These are phyloP conservation scores for Campylorhamphus procurvoides DNA, from an alignment of 2,113 vertebrate genomes.

Conservation along the genomic window DNA sequence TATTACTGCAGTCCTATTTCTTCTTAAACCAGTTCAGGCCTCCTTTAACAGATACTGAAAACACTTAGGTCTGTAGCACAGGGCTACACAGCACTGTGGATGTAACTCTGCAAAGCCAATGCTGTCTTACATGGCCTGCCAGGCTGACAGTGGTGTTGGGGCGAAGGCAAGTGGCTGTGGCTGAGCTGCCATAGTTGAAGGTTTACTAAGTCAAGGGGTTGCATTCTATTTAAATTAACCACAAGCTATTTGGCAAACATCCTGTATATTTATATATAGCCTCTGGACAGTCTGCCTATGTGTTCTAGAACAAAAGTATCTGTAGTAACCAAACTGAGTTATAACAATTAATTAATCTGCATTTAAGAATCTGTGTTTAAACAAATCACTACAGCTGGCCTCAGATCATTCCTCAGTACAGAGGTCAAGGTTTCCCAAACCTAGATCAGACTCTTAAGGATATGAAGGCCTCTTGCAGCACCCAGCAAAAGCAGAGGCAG, in stretches of 20 bases:
- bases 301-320: background rate
- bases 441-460: background rate
- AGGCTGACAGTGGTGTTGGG: background rate
- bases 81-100: background rate
- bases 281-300: background rate
- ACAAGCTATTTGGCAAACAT: background rate
- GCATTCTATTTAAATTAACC: background rate
- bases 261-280: background rate
- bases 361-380: background rate
- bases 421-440: background rate
- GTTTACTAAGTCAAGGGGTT: background rate
- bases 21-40: background rate
- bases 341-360: background rate
- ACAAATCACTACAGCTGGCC: background rate
- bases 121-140: background rate
- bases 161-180: background rate
- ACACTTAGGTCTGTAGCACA: background rate
- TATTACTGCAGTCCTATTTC: slow-evolving; percentile 23
- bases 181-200: background rate
- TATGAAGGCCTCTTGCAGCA: background rate
- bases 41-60: background rate
- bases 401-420: background rate
- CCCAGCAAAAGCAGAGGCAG: background rate
- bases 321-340: background rate
- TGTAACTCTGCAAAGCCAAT: background rate